phyloP scores from a whole-genome alignment of 2,113 vertebrate genomes.

The Meleagris gallopavo region DNA sequence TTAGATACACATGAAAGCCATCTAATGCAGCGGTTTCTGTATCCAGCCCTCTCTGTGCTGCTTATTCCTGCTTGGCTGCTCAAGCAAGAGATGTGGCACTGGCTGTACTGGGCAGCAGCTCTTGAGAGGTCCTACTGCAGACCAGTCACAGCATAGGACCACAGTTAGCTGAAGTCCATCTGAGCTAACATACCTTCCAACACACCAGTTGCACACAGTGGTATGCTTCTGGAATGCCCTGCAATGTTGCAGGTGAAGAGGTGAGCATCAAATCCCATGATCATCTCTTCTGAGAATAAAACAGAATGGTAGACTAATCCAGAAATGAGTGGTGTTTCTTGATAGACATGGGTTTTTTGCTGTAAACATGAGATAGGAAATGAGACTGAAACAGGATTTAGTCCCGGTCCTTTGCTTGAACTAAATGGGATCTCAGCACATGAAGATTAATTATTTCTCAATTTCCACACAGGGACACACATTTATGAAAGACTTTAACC shows the following conservation, averaged over 20 bases:
- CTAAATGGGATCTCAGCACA: background rate
- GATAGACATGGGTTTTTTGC: background rate
- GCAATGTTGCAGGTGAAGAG: background rate
- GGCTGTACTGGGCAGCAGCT: background rate
- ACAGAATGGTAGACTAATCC: background rate
- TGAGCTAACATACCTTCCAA: background rate
- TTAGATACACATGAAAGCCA: background rate
- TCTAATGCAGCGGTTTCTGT: background rate
- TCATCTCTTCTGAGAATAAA: background rate
- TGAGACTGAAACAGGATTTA: background rate
- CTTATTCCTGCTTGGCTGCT: background rate
- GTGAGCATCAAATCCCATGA: background rate
- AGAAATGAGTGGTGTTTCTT: background rate
- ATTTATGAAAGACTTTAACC: background rate
- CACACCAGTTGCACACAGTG: background rate
- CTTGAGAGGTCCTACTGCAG: accelerated
- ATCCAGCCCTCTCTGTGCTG: accelerated
- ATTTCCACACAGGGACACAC: background rate
- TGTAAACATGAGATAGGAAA: background rate
- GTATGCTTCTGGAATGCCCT: background rate
- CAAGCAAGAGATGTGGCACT: accelerated
- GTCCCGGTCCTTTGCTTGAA: background rate
- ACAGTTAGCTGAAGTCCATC: background rate
- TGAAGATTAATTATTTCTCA: background rate
- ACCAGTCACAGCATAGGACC: accelerated